A percentile compares a stretch with the other conserved stretches of the same genome.
Evolutionary conservation across 2,888 invertebrate genomes (phyloP).

Genomic region (Panopea generosa): DNA sequence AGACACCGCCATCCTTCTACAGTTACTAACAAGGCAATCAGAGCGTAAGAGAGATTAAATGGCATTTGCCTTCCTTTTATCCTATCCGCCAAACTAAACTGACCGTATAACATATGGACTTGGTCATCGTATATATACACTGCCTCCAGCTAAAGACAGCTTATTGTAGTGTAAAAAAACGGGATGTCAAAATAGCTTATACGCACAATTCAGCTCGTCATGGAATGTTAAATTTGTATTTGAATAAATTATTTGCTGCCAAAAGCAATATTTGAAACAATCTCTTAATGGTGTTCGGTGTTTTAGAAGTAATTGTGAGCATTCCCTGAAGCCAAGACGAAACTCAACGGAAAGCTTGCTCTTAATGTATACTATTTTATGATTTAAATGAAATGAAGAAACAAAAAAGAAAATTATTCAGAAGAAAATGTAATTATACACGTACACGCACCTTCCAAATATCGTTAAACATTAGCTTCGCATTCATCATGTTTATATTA

Average conservation of each 20-base stretch:
- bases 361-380: too few species aligned
- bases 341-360: too few species aligned
- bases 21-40: too few species aligned
- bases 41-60: too few species aligned
- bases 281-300: constrained; percentile 22
- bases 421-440: too few species aligned
- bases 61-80: constrained; percentile 2
- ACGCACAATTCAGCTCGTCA: constrained; percentile 36
- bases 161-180: constrained; percentile 20
- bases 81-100: constrained; percentile 16
- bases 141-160: constrained; percentile 24
- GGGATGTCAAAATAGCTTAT: constrained; percentile 22
- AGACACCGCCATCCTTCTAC: too few species aligned
- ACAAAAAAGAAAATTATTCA: too few species aligned
- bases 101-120: constrained; percentile 23
- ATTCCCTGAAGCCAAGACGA: constrained; percentile 4
- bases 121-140: constrained; percentile 20
- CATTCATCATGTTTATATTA: too few species aligned
- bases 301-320: constrained; percentile 16
- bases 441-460: too few species aligned
- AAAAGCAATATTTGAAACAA: constrained; percentile 34
- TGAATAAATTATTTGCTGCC: constrained; percentile 52
- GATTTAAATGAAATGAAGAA: too few species aligned
- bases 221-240: constrained; percentile 41
- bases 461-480: too few species aligned